Evolutionary conservation across 1,140 invertebrate genomes (phyloP).

Genomic region (Goniozus legneri): DNA sequence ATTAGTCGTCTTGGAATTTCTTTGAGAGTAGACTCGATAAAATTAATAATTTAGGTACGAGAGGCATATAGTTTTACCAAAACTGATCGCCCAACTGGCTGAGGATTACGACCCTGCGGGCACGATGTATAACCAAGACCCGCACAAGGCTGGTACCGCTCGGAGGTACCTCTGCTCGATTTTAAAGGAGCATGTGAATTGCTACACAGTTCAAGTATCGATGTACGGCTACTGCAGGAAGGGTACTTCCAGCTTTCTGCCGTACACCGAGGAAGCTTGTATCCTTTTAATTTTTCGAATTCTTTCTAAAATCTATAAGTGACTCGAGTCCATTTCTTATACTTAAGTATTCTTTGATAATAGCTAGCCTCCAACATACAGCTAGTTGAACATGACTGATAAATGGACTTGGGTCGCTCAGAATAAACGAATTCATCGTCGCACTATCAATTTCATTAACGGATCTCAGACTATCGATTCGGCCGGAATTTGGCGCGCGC

Average conservation of each 20-base stretch:
- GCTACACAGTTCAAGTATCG: conserved; percentile 82
- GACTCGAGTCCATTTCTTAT: too few species aligned
- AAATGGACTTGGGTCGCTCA: too few species aligned
- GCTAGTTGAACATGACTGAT: too few species aligned
- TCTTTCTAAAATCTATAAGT: too few species aligned
- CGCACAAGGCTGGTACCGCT: conserved; percentile 80
- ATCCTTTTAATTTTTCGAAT: conserved; percentile 70
- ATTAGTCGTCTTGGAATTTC: neutral
- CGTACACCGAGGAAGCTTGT: conserved; percentile 90
- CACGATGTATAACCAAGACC: conserved; percentile 88
- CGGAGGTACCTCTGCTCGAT: conserved; percentile 70
- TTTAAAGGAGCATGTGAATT: conserved; percentile 73
- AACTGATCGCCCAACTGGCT: conserved; percentile 78
- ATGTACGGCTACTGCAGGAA: conserved; percentile 77
- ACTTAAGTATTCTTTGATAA: too few species aligned
- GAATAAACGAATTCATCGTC: too few species aligned
- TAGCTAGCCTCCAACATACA: too few species aligned
- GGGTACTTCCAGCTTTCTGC: conserved; percentile 63
- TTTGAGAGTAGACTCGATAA: conserved; percentile 12
- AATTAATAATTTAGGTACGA: conserved; percentile 63
- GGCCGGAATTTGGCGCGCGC: conserved; percentile 74
- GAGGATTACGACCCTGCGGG: conserved; percentile 79
- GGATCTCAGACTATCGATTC: conserved; percentile 59
- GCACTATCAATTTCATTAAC: too few species aligned
- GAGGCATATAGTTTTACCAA: conserved; percentile 83